These are phyloP conservation scores for Argopecten irradians DNA, from an alignment of 1,140 invertebrate species.

Conservation along the genomic window DNA sequence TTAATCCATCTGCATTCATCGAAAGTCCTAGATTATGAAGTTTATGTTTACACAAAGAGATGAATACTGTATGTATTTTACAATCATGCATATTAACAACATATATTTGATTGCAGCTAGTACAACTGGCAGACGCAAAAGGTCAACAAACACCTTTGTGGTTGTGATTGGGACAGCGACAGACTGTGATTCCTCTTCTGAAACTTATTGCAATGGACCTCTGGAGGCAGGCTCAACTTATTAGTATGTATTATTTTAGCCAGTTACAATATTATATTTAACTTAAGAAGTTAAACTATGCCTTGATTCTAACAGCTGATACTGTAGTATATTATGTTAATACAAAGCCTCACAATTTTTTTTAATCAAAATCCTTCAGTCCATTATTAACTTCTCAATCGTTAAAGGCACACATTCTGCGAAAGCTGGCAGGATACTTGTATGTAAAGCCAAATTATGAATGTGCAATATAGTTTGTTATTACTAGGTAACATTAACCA, in stretches of 20 bases:
- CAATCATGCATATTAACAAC: too few species aligned
- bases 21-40: too few species aligned
- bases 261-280: not conserved
- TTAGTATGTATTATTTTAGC: slow-evolving; percentile 6
- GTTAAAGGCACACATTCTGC: not conserved
- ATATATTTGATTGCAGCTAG: not conserved
- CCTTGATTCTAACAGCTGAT: not conserved
- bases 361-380: not conserved
- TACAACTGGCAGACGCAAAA: not conserved
- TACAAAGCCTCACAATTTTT: not conserved
- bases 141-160: not conserved
- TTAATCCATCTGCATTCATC: too few species aligned
- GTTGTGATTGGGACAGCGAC: slow-evolving; percentile 7
- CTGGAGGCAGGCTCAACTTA: slow-evolving; percentile 10
- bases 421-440: too few species aligned
- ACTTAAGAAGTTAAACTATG: not conserved
- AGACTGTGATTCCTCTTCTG: not conserved
- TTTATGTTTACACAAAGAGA: too few species aligned
- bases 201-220: slow-evolving; percentile 43
- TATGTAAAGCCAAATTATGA: too few species aligned
- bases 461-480: too few species aligned
- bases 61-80: not conserved
- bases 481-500: too few species aligned
- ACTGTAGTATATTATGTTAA: not conserved
- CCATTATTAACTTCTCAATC: not conserved